These are phyloP conservation scores for Numenius arquata DNA, from an alignment of 2,113 vertebrate genomes.

Conservation along the genomic window DNA sequence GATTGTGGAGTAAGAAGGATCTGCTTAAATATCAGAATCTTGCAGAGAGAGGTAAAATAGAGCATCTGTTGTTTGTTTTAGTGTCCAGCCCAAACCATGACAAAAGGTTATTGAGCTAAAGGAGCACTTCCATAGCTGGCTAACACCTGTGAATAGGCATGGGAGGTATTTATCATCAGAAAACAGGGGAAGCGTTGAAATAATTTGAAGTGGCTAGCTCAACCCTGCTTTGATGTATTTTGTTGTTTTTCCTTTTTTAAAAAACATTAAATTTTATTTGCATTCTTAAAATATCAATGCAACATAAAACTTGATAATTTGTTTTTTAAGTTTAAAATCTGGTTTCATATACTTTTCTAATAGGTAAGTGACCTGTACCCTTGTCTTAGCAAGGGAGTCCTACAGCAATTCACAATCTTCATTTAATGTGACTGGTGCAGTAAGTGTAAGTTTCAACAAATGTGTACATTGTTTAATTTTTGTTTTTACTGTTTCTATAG, in stretches of 20 bases:
- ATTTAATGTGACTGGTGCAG: not conserved
- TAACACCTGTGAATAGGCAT: not conserved
- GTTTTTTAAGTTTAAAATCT: not conserved
- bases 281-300: not conserved
- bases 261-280: not conserved
- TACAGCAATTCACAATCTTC: not conserved
- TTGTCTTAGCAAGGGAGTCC: not conserved
- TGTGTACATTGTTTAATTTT: not conserved
- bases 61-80: not conserved
- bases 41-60: not conserved
- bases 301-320: not conserved
- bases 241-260: not conserved
- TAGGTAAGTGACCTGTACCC: not conserved
- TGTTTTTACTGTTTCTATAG: conserved; percentile 34
- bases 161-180: not conserved
- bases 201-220: not conserved
- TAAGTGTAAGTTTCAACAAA: not conserved
- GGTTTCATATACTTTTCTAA: not conserved
- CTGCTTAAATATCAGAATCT: not conserved
- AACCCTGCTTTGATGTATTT: not conserved
- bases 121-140: not conserved
- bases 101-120: not conserved
- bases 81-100: not conserved
- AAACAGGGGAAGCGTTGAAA: not conserved
- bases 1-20: not conserved